phyloP scores from a whole-genome alignment of 2,888 invertebrate genomes.

The Adineta ricciae region DNA sequence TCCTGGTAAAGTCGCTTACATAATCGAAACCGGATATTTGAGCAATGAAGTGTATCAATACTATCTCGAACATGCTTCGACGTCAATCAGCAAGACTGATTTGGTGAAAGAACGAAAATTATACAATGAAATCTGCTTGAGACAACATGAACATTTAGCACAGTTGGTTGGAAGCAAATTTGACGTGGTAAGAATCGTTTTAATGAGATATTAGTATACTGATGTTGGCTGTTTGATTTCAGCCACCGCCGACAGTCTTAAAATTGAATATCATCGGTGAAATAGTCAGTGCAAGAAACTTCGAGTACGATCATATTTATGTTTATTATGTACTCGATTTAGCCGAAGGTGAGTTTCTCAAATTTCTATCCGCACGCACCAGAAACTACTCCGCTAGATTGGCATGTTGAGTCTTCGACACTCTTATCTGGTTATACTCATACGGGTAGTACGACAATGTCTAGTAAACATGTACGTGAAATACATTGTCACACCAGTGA shows the following conservation, averaged over 20 bases:
- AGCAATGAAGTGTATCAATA: conserved; percentile 34
- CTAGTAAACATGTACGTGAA: conserved; percentile 35
- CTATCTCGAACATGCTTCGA: conserved; percentile 26
- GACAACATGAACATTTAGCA: conserved; percentile 45
- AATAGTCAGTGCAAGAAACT: conserved; percentile 55
- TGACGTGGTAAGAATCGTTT: conserved; percentile 41
- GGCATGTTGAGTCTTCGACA: conserved; percentile 41
- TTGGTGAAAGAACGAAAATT: conserved; percentile 17
- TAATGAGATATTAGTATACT: background rate
- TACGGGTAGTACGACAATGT: conserved; percentile 42
- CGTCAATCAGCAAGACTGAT: background rate
- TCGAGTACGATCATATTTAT: conserved; percentile 62
- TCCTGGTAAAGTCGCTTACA: conserved; percentile 43
- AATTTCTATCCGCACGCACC: background rate
- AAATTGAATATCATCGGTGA: conserved; percentile 55
- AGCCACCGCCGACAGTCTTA: conserved; percentile 56
- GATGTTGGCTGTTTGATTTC: conserved; percentile 34
- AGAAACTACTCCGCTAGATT: conserved; percentile 39
- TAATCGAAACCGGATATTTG: conserved; percentile 40
- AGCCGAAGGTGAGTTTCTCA: conserved; percentile 54
- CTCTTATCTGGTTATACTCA: conserved; percentile 49
- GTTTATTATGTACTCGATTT: conserved; percentile 63
- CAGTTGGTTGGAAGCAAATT: conserved; percentile 47
- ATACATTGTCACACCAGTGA: no score
- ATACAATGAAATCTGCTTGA: conserved; percentile 40